Evolutionary conservation across 2,113 vertebrate species (phyloP).

Genomic region (Vulpes lagopus): DNA sequence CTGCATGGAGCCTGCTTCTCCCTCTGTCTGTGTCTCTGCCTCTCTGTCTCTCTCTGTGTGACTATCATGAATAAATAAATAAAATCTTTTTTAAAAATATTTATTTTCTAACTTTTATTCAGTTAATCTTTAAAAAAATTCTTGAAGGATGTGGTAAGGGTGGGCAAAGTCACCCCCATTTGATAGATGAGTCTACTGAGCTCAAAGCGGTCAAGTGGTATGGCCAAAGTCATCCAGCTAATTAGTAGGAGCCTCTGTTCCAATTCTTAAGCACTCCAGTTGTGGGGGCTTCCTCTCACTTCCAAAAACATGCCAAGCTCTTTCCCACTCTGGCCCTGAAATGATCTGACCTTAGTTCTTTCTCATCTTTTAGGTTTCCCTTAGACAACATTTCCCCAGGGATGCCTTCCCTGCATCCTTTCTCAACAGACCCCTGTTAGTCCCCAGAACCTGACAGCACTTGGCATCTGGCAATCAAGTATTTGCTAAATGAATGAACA

Average conservation of each 20-base stretch:
- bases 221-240: not conserved
- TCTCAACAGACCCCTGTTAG: not conserved
- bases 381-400: not conserved
- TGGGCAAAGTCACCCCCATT: not conserved
- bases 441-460: not conserved
- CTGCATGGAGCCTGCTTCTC: too few relatives aligned
- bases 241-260: not conserved
- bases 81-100: not conserved
- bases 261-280: not conserved
- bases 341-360: not conserved
- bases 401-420: not conserved
- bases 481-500: not conserved
- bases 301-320: not conserved
- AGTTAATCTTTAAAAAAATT: not conserved
- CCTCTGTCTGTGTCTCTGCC: too few relatives aligned
- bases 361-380: not conserved
- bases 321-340: not conserved
- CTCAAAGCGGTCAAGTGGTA: not conserved
- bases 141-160: not conserved
- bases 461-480: not conserved
- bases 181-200: not conserved
- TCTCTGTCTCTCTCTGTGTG: too few relatives aligned
- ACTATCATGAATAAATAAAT: too few relatives aligned
- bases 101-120: not conserved
- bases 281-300: not conserved